Conservation (phyloP, 2,888 invertebrate species). For the Himalopsyche japonica region DNA sequence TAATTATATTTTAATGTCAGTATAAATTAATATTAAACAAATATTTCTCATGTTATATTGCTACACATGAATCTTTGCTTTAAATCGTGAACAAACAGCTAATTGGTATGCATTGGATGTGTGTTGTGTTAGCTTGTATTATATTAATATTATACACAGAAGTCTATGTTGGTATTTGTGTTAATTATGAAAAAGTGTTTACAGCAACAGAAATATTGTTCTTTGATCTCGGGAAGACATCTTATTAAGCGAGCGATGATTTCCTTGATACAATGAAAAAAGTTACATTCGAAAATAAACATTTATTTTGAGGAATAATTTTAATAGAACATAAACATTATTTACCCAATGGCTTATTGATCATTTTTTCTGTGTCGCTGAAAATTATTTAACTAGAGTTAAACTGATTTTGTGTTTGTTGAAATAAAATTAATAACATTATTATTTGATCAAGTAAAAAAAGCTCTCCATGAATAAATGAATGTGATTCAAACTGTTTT, state of each 20-base stretch:
- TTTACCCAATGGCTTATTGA: too few species aligned
- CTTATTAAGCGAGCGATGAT: not conserved
- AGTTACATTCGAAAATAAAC: not conserved
- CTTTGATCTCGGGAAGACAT: not conserved
- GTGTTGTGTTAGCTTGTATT: not conserved
- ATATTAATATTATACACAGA: not conserved
- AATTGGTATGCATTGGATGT: not conserved
- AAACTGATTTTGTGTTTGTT: too few species aligned
- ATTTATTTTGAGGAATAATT: not conserved
- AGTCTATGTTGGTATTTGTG: not conserved
- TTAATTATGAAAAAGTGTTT: not conserved
- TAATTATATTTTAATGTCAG: not conserved
- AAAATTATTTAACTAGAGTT: too few species aligned
- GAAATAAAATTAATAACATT: too few species aligned
- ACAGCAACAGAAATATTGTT: not conserved
- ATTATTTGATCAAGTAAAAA: too few species aligned
- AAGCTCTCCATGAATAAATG: too few species aligned
- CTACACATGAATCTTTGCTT: not conserved
- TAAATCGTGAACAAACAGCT: not conserved
- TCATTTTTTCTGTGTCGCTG: too few species aligned
- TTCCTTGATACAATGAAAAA: not conserved
- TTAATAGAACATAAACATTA: too few species aligned
- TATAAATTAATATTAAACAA: not conserved
- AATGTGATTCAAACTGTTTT: too few species aligned
- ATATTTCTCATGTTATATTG: not conserved